Percentiles rank a stretch among this genome's conserved stretches.
Conservation (phyloP, 2,113 vertebrate species). For the Jacana jacana region DNA sequence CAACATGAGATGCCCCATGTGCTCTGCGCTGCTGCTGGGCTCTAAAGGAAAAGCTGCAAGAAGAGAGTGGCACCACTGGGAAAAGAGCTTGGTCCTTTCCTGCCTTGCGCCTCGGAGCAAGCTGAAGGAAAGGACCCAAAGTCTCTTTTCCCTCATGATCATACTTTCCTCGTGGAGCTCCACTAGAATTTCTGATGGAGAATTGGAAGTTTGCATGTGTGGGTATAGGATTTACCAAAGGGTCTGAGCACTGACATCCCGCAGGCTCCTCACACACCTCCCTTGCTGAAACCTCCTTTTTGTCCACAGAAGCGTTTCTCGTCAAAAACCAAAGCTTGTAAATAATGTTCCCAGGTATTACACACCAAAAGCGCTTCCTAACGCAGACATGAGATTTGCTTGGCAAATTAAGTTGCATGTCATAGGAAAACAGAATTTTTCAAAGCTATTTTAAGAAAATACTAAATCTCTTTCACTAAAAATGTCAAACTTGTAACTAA, state of each 20-base stretch:
- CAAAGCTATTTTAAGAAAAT: not conserved
- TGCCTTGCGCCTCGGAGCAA: not conserved
- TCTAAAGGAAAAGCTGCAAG: not conserved
- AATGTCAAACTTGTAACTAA: not conserved
- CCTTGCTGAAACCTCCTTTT: not conserved
- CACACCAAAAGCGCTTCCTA: not conserved
- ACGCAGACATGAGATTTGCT: not conserved
- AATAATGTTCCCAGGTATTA: not conserved
- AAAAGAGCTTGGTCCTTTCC: not conserved
- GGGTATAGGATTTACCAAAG: not conserved
- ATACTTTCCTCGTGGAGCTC: not conserved
- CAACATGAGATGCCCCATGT: rapidly evolving
- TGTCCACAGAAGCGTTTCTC: not conserved
- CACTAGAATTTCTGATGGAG: not conserved
- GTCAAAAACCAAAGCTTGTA: not conserved
- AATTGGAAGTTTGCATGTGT: not conserved
- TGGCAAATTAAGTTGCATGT: not conserved
- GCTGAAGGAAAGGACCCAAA: not conserved
- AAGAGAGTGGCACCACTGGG: not conserved
- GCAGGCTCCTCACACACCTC: not conserved
- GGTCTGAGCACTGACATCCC: not conserved
- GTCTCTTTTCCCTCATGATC: rapidly evolving
- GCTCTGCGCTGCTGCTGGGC: not conserved
- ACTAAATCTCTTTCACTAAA: not conserved
- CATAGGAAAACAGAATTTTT: not conserved